These are phyloP conservation scores for Lineus longissimus DNA, from an alignment of 1,140 invertebrate species.

Conservation along the genomic window DNA sequence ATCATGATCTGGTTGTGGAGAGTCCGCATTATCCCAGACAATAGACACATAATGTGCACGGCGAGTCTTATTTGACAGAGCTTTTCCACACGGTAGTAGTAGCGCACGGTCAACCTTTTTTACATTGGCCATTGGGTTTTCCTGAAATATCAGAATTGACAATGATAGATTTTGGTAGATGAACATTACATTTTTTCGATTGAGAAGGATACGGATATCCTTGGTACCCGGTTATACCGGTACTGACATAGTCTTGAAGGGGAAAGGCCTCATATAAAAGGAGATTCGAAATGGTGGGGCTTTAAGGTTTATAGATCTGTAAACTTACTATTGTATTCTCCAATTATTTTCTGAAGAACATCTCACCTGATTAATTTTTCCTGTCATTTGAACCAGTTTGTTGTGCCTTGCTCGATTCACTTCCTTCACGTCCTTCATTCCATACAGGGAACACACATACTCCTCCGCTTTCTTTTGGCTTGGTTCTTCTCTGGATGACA, in stretches of 20 bases:
- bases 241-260: no score
- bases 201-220: no score
- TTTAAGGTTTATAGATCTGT: not conserved
- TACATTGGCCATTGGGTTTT: not conserved
- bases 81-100: not conserved
- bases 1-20: not conserved
- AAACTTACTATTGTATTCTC: not conserved
- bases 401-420: conserved; percentile 2
- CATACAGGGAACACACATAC: conserved; percentile 2
- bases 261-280: no score
- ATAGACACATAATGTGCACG: conserved; percentile 1
- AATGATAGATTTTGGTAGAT: not conserved
- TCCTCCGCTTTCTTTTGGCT: not conserved
- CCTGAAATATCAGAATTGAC: not conserved
- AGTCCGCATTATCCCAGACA: not conserved
- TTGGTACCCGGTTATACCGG: no score
- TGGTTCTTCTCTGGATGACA: not conserved
- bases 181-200: not conserved
- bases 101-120: conserved; percentile 7
- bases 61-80: not conserved
- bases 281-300: no score
- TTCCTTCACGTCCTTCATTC: not conserved
- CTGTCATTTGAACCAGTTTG: conserved; percentile 6
- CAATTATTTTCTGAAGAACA: not conserved
- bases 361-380: conserved; percentile 6